Evolutionary conservation across 2,113 vertebrate genomes (phyloP), one percentile per base, ranked within the genome.

Genomic region (Prolemur simus): DNA sequence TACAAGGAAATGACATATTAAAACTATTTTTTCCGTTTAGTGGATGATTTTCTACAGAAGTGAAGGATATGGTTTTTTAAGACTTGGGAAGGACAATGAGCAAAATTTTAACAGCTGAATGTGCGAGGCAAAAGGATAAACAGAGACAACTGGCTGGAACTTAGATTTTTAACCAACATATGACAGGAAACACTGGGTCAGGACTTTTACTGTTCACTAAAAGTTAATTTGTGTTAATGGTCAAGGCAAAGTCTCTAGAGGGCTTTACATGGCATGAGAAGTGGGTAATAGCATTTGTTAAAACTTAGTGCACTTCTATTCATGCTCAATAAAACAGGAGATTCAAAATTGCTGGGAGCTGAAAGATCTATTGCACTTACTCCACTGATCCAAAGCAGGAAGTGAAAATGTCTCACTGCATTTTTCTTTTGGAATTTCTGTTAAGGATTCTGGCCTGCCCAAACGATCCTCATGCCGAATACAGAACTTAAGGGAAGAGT

Each of bases 391-490:
- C 66, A 86, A 76, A 96, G 47, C 74, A 93, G 60, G n/a, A 78
- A 60, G 34, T 90, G 2, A 34, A 68, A 94, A 88, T 63, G 14
- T 85, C 77, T 91, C 29, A 34, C 4, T 63, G 23, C 13, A 32
- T 52, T 88, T 96, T 82, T 88, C 93, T 76, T 88, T 82, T 71
- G 73, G 60, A 94, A 94, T 95, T 91, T 92, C 45, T 91, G 60
- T 20, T 34, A 58, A 76, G 47, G 27, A 89, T 87, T 87, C 49
- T 78, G 58, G 34, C 47, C 18, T 91, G 12, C 32, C 32, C 25
- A 54, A 49, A 27, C 25, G 37, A 90, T 68, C 5, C 18, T 94
- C 34, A 25, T 66, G 18, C 15, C 21, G 6, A 66, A 14, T 21
- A 25, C 11, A 90, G 25, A 87, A 66, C 8, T 29, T n/a, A 92